phyloP scores from a whole-genome alignment of 2,888 invertebrate genomes.

The Emmelina monodactyla region DNA sequence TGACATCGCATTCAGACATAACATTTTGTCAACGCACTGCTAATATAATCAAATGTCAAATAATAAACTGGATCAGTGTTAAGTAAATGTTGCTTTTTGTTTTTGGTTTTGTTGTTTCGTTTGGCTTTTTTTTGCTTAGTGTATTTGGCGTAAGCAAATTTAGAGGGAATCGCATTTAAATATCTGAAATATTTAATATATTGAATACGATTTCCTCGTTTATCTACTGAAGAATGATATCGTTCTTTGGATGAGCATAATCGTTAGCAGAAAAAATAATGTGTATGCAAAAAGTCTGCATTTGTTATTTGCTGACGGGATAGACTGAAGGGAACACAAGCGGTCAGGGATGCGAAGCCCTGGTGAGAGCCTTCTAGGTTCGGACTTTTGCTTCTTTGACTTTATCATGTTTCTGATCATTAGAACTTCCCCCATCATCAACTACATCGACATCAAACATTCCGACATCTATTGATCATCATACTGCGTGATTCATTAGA shows the following conservation, averaged over 20 bases:
- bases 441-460: conserved; percentile 21
- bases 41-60: neutral
- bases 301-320: conserved; percentile 65
- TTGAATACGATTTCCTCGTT: neutral
- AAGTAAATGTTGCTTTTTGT: neutral
- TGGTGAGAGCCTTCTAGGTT: conserved; percentile 67
- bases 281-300: conserved; percentile 61
- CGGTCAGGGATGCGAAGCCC: conserved; percentile 66
- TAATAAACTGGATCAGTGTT: neutral
- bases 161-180: conserved; percentile 25
- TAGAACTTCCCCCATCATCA: conserved; percentile 26
- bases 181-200: neutral
- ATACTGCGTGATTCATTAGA: conserved; percentile 1
- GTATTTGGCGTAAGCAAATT: conserved; percentile 17
- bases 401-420: conserved; percentile 35
- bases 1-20: conserved; percentile 18
- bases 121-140: conserved; percentile 2
- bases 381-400: conserved; percentile 59
- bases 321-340: conserved; percentile 65
- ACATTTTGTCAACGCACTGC: conserved; percentile 2
- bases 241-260: conserved; percentile 33
- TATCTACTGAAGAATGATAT: conserved; percentile 22
- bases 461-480: conserved; percentile 20
- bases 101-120: conserved; percentile 4
- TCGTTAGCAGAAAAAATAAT: conserved; percentile 37